phyloP scores from a whole-genome alignment of 1,140 invertebrate species.

The Drosophila bocqueti region DNA sequence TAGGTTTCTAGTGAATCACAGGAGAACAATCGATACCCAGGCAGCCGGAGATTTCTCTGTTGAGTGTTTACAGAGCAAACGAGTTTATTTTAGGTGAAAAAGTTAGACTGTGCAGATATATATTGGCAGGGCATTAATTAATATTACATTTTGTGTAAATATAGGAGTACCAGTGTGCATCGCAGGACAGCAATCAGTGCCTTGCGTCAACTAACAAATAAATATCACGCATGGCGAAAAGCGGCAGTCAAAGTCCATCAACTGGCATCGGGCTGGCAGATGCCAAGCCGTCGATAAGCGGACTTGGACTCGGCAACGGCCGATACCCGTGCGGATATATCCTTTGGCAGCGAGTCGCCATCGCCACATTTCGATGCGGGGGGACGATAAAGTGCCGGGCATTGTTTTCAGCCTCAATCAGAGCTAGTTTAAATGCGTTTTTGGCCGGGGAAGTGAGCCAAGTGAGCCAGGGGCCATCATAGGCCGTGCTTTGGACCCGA shows the following conservation, averaged over 20 bases:
- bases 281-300: slow-evolving; percentile 68
- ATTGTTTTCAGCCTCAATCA: slow-evolving; percentile 71
- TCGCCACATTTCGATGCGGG: slow-evolving; percentile 52
- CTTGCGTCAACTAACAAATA: slow-evolving; percentile 84
- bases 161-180: slow-evolving; percentile 10
- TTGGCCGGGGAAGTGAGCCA: slow-evolving; percentile 37
- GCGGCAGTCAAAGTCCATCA: slow-evolving; percentile 79
- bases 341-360: slow-evolving; percentile 50
- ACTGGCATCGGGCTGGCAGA: slow-evolving; percentile 63
- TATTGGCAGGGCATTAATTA: background rate
- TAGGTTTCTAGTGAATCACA: slow-evolving; percentile 7
- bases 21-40: slow-evolving; percentile 5
- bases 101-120: background rate
- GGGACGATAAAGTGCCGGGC: slow-evolving; percentile 60
- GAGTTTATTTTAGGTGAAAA: background rate
- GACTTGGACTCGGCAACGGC: slow-evolving; percentile 21
- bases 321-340: slow-evolving; percentile 33
- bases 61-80: slow-evolving; percentile 4
- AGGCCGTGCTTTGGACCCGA: slow-evolving; percentile 43
- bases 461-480: slow-evolving; percentile 37
- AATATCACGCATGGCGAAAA: slow-evolving; percentile 84
- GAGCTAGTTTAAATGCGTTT: slow-evolving; percentile 71
- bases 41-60: background rate
- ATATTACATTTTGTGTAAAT: background rate
- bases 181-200: slow-evolving; percentile 57